Base-by-base conservation (phyloP, 2,888 invertebrate species). In the Ichneumoninae sp. region DNA sequence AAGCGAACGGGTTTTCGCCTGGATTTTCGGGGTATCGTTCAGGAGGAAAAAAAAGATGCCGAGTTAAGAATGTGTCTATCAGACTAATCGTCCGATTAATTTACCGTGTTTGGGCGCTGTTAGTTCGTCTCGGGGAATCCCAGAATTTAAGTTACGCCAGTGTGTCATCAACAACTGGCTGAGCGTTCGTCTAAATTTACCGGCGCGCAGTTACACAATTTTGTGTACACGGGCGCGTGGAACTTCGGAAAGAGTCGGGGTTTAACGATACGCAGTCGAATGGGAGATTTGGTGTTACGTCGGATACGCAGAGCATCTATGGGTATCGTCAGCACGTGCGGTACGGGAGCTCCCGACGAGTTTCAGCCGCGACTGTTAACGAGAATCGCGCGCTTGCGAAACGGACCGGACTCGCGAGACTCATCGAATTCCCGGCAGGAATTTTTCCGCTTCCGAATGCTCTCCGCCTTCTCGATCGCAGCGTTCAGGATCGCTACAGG, bases 381-480 rank as follows among this genome's bases (percentile, higher is more conserved):
- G 62, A n/a, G 50, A 65, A 50, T 36, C 50, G 47, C 50, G 65
- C 47, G 62, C 62, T 74, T 74, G 74, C 62, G 62, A 62, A 74
- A 62, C 47, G 33, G 47, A 62, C 62, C 47, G 62, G 62, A 62
- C 74, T 62, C 47, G 30, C 47, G 33, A 65, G 62, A 74, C 33
- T 74, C 66, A 68, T 77, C 54, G 54, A 33, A 68, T 77, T 54
- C 68, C 26, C 3, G 22, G 16, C 26, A 33, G 54, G 52, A 80
- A 72, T 62, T 80, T 80, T 72, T 44, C 80, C 71, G 70, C 72
- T 72, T 80, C 72, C 71, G 80, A 79, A 30, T 52, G 13, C 36
- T 52, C 60, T 60, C 4, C 60, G 22, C 72, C 8, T 13, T 22
- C 26, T 36, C 19, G 40, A 40, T 1, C 22, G 22, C 54, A 22